Conservation (phyloP, 2,888 invertebrate species). For the Himalopsyche anomala region DNA sequence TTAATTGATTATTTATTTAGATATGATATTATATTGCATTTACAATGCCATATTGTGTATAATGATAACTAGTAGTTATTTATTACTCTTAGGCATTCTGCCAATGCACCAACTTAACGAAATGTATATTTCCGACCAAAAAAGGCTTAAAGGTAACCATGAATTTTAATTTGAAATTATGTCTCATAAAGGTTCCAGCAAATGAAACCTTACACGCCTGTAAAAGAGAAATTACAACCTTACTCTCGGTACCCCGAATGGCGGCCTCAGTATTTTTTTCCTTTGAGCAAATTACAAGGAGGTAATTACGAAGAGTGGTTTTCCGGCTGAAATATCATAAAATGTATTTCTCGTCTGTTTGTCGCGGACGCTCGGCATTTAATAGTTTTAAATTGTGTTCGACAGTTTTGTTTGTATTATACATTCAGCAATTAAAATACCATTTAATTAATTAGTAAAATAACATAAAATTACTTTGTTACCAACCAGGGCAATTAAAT, state of each 20-base stretch:
- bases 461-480: no score
- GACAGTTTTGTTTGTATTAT: not conserved
- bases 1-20: no score
- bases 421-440: no score
- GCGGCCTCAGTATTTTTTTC: constrained; percentile 46
- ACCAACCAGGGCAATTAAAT: no score
- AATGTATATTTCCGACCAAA: constrained; percentile 37
- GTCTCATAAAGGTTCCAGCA: constrained; percentile 54
- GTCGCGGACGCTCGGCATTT: not conserved
- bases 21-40: no score
- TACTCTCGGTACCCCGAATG: constrained; percentile 14
- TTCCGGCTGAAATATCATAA: constrained; percentile 62
- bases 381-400: constrained; percentile 1
- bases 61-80: no score
- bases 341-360: constrained; percentile 54
- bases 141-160: constrained; percentile 37
- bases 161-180: constrained; percentile 60
- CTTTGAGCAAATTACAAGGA: constrained; percentile 61
- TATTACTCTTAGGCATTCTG: not conserved
- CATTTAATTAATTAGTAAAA: no score
- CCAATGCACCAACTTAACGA: not conserved
- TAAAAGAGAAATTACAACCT: constrained; percentile 51
- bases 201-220: constrained; percentile 53
- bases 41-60: no score
- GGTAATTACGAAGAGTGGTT: constrained; percentile 63